Conservation (phyloP, 2,113 vertebrate genomes). For the Heloderma charlesbogerti region DNA sequence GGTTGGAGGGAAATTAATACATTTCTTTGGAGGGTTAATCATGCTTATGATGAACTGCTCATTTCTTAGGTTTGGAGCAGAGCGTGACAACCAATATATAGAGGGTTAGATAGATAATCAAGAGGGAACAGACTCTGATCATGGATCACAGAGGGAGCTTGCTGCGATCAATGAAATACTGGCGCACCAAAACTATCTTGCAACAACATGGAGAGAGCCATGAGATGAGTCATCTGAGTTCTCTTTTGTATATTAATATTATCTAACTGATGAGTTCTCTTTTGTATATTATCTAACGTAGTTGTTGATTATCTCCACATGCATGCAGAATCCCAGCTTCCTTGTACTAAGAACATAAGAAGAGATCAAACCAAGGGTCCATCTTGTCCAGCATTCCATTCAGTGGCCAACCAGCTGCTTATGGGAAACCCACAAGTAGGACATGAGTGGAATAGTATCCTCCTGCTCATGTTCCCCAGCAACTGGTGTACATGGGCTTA, state of each 20-base stretch:
- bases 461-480: too few relatives aligned
- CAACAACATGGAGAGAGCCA: background rate
- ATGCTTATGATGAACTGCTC: slow-evolving; percentile 2
- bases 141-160: background rate
- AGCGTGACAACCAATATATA: background rate
- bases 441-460: too few relatives aligned
- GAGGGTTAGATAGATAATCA: fast-evolving
- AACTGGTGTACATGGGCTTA: too few relatives aligned
- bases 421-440: too few relatives aligned
- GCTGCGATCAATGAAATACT: background rate
- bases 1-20: slow-evolving; percentile 3
- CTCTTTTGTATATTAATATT: slow-evolving; percentile 3
- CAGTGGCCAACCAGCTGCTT: too few relatives aligned
- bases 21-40: slow-evolving; percentile 32
- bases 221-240: slow-evolving; percentile 5
- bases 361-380: background rate
- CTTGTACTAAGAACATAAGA: background rate
- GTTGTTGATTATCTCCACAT: background rate
- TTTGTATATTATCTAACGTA: slow-evolving; percentile 16
- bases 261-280: background rate
- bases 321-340: background rate
- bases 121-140: background rate
- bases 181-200: background rate
- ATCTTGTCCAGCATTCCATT: background rate
- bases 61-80: background rate